Percentiles rank a stretch among this genome's conserved stretches.
Evolutionary conservation across 2,113 vertebrate genomes (phyloP).

Genomic region (Odontophorus gujanensis): DNA sequence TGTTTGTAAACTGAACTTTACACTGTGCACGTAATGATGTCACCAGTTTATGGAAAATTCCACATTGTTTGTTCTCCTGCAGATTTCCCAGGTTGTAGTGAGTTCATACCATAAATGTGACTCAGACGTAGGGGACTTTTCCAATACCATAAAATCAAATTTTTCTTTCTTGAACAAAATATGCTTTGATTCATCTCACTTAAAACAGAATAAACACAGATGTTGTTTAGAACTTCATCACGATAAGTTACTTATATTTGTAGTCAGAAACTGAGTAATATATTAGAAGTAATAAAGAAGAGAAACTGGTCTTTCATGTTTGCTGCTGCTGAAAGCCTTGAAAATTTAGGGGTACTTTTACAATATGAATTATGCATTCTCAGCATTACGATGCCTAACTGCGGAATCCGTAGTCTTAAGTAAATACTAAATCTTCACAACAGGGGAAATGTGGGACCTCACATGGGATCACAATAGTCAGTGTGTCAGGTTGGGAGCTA

Average conservation of each 20-base stretch:
- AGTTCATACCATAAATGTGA: slow-evolving; percentile 5
- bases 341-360: not conserved
- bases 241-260: not conserved
- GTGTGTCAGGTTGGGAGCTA: not conserved
- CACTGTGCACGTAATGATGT: not conserved
- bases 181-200: not conserved
- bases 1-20: not conserved
- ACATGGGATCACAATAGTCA: not conserved
- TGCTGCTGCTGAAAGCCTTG: not conserved
- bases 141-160: not conserved
- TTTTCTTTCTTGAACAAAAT: not conserved
- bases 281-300: not conserved
- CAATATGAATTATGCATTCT: not conserved
- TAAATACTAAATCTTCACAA: not conserved
- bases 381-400: not conserved
- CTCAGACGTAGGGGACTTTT: not conserved
- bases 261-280: not conserved
- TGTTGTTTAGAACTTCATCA: not conserved
- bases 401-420: not conserved
- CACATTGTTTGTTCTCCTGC: not conserved
- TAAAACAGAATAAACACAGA: not conserved
- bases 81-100: not conserved
- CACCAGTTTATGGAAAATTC: not conserved
- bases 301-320: not conserved
- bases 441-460: not conserved